Conservation (phyloP, 2,797 vertebrate genomes). For the Gallirallus australis region DNA sequence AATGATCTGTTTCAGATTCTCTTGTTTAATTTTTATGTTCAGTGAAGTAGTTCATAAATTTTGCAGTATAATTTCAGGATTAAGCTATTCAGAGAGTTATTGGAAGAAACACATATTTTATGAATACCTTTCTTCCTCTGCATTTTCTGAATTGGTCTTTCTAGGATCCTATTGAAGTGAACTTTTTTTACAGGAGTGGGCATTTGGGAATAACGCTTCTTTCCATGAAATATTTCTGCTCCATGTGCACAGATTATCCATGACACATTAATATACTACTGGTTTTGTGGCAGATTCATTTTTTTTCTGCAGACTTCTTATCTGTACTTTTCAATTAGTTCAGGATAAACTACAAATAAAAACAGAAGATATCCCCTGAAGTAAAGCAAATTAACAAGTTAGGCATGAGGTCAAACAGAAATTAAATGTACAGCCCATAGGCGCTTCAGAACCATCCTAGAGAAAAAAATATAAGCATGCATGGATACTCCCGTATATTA, state of each 20-base stretch:
- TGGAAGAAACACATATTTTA: background rate
- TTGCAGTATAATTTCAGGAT: background rate
- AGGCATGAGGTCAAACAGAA: conserved; percentile 11
- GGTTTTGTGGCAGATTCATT: background rate
- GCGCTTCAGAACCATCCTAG: background rate
- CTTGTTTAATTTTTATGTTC: background rate
- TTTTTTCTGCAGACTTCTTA: background rate
- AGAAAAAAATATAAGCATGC: background rate
- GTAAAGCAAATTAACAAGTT: conserved; percentile 3
- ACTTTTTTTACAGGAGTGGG: background rate
- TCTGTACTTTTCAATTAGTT: conserved; percentile 6
- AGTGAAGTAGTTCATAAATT: background rate
- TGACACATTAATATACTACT: background rate
- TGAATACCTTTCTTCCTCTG: background rate
- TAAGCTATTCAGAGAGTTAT: background rate
- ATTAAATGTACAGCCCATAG: background rate
- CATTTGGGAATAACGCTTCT: background rate
- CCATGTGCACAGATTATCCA: background rate
- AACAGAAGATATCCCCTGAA: background rate
- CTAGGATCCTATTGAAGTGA: background rate
- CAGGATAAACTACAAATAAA: background rate
- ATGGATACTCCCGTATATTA: background rate
- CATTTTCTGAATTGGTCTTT: background rate
- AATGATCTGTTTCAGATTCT: background rate
- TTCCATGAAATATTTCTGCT: background rate